phyloP scores from a whole-genome alignment of 2,113 vertebrate genomes.

The Lophotis ruficrista region DNA sequence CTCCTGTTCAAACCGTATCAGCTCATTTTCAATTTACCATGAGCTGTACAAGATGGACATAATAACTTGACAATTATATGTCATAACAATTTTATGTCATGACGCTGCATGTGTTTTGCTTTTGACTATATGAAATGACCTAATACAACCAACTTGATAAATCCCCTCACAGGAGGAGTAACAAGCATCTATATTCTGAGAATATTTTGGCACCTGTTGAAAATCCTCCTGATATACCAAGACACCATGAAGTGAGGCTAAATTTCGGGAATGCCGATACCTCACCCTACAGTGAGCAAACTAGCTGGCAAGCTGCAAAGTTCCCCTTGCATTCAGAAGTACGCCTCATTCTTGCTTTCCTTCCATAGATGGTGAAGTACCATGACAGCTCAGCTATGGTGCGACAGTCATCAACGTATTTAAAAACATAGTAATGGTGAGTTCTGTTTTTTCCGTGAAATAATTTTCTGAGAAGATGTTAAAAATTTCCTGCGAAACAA shows the following conservation, averaged over 20 bases:
- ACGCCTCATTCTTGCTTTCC: background rate
- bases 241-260: background rate
- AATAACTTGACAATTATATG: background rate
- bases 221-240: rapidly evolving
- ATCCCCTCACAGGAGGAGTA: background rate
- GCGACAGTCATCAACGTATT: background rate
- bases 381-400: background rate
- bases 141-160: background rate
- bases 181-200: rapidly evolving
- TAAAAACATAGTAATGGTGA: background rate
- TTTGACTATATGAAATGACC: background rate
- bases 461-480: background rate
- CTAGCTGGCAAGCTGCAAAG: background rate
- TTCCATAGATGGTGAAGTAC: background rate
- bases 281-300: background rate
- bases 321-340: background rate
- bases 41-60: background rate
- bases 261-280: background rate
- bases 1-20: background rate
- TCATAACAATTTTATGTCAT: background rate
- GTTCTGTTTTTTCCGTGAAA: background rate
- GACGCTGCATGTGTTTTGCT: background rate
- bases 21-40: background rate
- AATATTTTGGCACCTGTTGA: background rate
- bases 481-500: background rate